phyloP scores from a whole-genome alignment of 2,797 vertebrate species.

The Tachyglossus aculeatus region DNA sequence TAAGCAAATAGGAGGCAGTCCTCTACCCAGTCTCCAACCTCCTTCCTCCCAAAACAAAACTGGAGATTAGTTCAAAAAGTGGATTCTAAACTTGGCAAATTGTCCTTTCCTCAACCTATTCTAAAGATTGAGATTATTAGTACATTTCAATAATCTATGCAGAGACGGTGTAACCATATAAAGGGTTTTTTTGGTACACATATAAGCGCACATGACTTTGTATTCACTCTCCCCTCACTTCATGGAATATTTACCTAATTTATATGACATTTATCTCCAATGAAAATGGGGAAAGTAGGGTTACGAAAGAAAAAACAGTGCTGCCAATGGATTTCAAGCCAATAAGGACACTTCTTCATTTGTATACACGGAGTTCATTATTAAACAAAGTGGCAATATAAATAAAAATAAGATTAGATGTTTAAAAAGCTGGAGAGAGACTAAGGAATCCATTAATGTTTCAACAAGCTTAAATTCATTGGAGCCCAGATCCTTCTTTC shows the following conservation, averaged over 20 bases:
- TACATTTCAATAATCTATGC: background rate
- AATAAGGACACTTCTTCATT: background rate
- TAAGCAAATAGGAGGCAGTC: background rate
- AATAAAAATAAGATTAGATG: slow-evolving; percentile 47
- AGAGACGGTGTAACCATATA: background rate
- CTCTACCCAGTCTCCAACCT: background rate
- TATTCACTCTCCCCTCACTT: background rate
- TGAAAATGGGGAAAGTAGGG: background rate
- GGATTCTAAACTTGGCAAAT: background rate
- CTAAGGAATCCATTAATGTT: slow-evolving; percentile 44
- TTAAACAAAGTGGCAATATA: slow-evolving; percentile 26
- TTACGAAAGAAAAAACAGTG: background rate
- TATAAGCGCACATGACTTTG: slow-evolving; percentile 5
- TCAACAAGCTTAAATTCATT: slow-evolving; percentile 26
- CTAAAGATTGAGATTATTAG: background rate
- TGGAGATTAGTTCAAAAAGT: background rate
- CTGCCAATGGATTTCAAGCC: too few relatives aligned
- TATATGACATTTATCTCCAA: background rate
- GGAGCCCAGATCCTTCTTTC: slow-evolving; percentile 27
- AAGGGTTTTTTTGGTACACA: background rate
- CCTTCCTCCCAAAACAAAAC: background rate
- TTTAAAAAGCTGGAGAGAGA: slow-evolving; percentile 41
- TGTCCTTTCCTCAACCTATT: background rate
- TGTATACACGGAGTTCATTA: background rate
- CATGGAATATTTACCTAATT: slow-evolving; percentile 6